Conservation (phyloP, 2,113 vertebrate genomes). For the Pyrgilauda ruficollis region DNA sequence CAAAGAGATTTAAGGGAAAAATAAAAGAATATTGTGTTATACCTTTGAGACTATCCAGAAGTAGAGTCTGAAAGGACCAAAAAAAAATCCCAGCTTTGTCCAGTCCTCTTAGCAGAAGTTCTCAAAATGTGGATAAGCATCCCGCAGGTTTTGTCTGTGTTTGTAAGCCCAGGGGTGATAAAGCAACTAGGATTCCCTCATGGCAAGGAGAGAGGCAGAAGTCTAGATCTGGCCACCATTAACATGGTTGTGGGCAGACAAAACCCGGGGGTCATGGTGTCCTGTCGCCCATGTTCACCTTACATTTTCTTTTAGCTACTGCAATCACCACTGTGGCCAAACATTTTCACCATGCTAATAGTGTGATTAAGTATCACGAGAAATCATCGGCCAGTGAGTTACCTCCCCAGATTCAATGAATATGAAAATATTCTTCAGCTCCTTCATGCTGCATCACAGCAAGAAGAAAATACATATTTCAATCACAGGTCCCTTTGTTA, state of each 20-base stretch:
- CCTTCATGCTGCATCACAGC: not conserved
- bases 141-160: not conserved
- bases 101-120: not conserved
- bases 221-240: not conserved
- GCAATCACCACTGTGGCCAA: not conserved
- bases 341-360: not conserved
- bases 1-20: not conserved
- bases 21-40: not conserved
- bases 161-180: not conserved
- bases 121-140: not conserved
- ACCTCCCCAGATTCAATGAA: not conserved
- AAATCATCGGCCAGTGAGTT: not conserved
- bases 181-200: not conserved
- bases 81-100: not conserved
- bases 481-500: not conserved
- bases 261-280: not conserved
- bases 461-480: not conserved
- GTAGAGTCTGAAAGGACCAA: not conserved
- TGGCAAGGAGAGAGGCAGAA: not conserved
- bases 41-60: not conserved
- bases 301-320: not conserved
- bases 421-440: not conserved
- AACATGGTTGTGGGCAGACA: accelerated
- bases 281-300: accelerated
- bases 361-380: not conserved